These are phyloP conservation scores for Solen grandis DNA, from an alignment of 1,140 invertebrate genomes.

Conservation along the genomic window DNA sequence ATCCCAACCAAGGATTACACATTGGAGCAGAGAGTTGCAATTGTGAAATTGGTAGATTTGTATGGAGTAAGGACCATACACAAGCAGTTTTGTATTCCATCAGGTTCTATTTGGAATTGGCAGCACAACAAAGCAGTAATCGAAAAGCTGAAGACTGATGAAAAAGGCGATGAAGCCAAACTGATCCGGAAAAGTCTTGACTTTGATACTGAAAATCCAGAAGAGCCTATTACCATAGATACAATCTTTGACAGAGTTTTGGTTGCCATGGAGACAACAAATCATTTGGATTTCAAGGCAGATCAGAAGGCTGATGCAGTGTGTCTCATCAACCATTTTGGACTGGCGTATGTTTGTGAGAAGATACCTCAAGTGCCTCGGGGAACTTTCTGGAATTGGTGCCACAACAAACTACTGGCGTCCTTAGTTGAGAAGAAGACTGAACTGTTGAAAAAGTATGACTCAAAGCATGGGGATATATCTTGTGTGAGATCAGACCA, in stretches of 20 bases:
- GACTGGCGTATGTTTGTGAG: conserved; percentile 46
- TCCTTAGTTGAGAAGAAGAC: conserved; percentile 9
- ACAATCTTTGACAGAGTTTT: conserved; percentile 30
- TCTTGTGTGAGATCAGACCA: not conserved
- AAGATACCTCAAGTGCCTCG: conserved; percentile 43
- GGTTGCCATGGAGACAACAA: not conserved
- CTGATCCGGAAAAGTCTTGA: not conserved
- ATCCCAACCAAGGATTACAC: conserved; percentile 22
- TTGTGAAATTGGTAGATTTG: conserved; percentile 45
- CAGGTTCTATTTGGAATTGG: conserved; percentile 51
- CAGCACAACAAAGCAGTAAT: conserved; percentile 37
- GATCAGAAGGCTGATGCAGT: conserved; percentile 43
- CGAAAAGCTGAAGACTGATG: not conserved
- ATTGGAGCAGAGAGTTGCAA: conserved; percentile 44
- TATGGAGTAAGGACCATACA: conserved; percentile 51
- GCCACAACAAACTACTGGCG: conserved; percentile 33
- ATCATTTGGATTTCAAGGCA: conserved; percentile 24
- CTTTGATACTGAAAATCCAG: conserved; percentile 2
- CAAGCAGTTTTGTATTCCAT: conserved; percentile 42
- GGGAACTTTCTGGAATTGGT: conserved; percentile 49
- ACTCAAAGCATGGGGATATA: no score
- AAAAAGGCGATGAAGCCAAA: not conserved
- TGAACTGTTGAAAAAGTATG: not conserved
- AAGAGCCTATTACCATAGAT: conserved; percentile 33
- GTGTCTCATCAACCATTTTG: conserved; percentile 46